A percentile compares a stretch with the other conserved stretches of the same genome.
These are phyloP conservation scores for Neomonachus schauinslandi DNA, from an alignment of 2,113 vertebrate genomes.

Conservation along the genomic window DNA sequence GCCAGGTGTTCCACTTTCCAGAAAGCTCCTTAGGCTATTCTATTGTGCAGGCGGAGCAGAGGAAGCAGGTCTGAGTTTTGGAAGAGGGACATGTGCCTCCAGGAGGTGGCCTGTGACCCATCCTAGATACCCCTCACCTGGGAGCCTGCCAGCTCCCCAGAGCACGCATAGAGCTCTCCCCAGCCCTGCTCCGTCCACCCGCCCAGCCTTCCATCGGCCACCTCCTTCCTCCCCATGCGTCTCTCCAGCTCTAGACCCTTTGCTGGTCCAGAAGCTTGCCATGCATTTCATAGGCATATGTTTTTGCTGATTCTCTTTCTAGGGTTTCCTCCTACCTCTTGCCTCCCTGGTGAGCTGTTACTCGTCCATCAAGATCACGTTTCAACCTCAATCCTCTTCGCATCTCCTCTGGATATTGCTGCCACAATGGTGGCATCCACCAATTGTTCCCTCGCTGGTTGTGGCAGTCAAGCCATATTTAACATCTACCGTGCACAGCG, in stretches of 20 bases:
- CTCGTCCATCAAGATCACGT: background rate
- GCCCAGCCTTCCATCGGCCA: fast-evolving
- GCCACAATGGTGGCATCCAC: fast-evolving
- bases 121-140: background rate
- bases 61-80: background rate
- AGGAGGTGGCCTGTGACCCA: fast-evolving
- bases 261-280: fast-evolving
- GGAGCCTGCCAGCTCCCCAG: fast-evolving
- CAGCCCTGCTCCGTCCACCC: fast-evolving
- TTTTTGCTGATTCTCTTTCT: background rate
- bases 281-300: fast-evolving
- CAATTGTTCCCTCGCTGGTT: fast-evolving
- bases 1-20: fast-evolving
- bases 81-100: fast-evolving
- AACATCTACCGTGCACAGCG: fast-evolving
- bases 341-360: background rate
- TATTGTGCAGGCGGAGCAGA: fast-evolving
- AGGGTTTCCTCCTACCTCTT: background rate
- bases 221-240: background rate
- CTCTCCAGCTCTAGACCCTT: background rate
- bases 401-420: background rate
- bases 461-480: background rate
- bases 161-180: fast-evolving
- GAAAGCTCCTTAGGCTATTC: background rate
- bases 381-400: background rate